Evolutionary conservation across 1,140 invertebrate genomes (phyloP).

Genomic region (Probaryconus sp.): DNA sequence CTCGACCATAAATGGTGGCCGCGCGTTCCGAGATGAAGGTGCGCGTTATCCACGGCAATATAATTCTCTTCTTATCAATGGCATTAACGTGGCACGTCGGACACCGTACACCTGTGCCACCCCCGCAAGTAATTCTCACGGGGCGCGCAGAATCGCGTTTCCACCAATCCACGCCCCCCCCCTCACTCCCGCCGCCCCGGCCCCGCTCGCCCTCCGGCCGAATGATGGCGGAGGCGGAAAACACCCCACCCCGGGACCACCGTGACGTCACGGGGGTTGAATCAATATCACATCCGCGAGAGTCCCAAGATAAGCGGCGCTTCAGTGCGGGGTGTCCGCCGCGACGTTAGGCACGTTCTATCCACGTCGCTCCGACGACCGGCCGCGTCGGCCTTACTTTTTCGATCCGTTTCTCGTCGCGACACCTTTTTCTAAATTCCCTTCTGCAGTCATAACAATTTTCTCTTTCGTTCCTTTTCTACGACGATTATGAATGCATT

Average conservation of each 20-base stretch:
- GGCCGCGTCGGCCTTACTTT: conserved; percentile 57
- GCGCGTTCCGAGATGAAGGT: too few species aligned
- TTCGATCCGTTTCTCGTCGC: conserved; percentile 39
- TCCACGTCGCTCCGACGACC: conserved; percentile 68
- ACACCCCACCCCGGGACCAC: conserved; percentile 48
- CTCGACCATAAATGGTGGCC: too few species aligned
- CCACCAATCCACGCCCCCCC: conserved; percentile 70
- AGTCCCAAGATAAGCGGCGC: conserved; percentile 60
- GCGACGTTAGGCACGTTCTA: conserved; percentile 71
- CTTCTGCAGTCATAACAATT: background rate
- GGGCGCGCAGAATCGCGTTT: conserved; percentile 67
- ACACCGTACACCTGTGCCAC: conserved; percentile 24
- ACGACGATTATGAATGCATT: too few species aligned
- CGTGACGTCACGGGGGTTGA: conserved; percentile 73
- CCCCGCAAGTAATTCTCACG: conserved; percentile 4
- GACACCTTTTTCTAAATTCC: conserved; percentile 24
- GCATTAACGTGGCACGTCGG: conserved; percentile 20
- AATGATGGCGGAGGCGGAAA: conserved; percentile 58
- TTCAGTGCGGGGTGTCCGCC: conserved; percentile 77
- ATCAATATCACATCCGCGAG: conserved; percentile 73
- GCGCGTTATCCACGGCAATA: conserved; percentile 8
- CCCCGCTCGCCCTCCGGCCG: conserved; percentile 33
- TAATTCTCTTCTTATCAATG: conserved; percentile 43
- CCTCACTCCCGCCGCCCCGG: conserved; percentile 49
- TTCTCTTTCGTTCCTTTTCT: conserved; percentile 8